phyloP scores from a whole-genome alignment of 1,140 invertebrate genomes.

The Trichogramma pretiosum region DNA sequence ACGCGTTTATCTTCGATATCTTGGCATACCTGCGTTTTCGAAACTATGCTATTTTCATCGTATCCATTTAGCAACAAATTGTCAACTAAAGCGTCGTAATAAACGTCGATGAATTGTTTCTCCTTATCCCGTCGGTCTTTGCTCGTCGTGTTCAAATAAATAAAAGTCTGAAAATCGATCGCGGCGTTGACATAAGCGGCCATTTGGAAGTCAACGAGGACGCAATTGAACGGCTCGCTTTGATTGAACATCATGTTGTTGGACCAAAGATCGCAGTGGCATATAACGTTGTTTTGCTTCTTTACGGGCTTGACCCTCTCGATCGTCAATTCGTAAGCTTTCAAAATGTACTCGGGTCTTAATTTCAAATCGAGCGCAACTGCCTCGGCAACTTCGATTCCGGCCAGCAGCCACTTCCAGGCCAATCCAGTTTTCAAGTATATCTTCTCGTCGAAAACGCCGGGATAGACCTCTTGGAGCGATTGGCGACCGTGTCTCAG shows the following conservation, averaged over 20 bases:
- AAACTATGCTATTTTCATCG: background rate
- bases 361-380: background rate
- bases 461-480: background rate
- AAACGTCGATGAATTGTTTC: background rate
- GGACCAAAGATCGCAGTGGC: constrained; percentile 2
- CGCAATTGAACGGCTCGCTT: background rate
- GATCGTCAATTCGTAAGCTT: background rate
- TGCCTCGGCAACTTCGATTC: background rate
- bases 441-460: background rate
- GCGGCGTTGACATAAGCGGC: background rate
- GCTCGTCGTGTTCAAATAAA: background rate
- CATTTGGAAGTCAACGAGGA: constrained; percentile 6
- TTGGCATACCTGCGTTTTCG: background rate
- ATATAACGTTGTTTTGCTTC: background rate
- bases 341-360: background rate
- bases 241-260: constrained; percentile 8
- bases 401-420: constrained; percentile 2
- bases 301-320: background rate
- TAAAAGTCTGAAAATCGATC: background rate
- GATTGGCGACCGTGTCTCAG: background rate
- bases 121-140: background rate
- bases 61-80: background rate
- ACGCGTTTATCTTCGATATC: background rate
- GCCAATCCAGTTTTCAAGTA: background rate
- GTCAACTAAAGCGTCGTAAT: background rate